Conservation (phyloP, 1,140 invertebrate genomes). For the Popillia japonica region DNA sequence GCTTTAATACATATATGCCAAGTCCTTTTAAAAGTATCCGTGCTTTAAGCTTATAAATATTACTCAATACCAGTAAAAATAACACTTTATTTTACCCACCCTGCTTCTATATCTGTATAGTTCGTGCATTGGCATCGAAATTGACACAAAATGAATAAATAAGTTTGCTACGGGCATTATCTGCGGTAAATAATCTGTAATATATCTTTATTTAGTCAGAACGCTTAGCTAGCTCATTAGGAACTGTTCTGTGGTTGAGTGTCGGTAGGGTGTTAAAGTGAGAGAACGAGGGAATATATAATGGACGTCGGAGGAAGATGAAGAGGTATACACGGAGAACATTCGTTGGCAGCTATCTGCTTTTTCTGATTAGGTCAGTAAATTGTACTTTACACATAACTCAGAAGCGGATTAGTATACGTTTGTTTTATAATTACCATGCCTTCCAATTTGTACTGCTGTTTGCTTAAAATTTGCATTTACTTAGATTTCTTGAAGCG, state of each 20-base stretch:
- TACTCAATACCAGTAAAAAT: too few relatives aligned
- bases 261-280: constrained; percentile 9
- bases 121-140: background rate
- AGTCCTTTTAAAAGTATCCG: too few relatives aligned
- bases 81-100: too few relatives aligned
- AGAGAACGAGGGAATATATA: constrained; percentile 13
- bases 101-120: background rate
- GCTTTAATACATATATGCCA: too few relatives aligned
- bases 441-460: background rate
- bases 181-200: constrained; percentile 30
- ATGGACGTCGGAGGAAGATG: constrained; percentile 12
- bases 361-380: constrained; percentile 47
- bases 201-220: constrained; percentile 37
- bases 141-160: constrained; percentile 11
- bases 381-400: constrained; percentile 46
- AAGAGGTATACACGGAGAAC: background rate
- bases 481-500: constrained; percentile 25
- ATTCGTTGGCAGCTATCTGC: constrained; percentile 36
- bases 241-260: constrained; percentile 23
- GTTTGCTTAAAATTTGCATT: constrained; percentile 34
- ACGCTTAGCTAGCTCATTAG: constrained; percentile 44
- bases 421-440: constrained; percentile 45
- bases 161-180: constrained; percentile 14
- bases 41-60: too few relatives aligned
- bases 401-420: constrained; percentile 39